Evolutionary conservation across 2,888 invertebrate genomes (phyloP).

Genomic region (Ormyrus labotus): DNA sequence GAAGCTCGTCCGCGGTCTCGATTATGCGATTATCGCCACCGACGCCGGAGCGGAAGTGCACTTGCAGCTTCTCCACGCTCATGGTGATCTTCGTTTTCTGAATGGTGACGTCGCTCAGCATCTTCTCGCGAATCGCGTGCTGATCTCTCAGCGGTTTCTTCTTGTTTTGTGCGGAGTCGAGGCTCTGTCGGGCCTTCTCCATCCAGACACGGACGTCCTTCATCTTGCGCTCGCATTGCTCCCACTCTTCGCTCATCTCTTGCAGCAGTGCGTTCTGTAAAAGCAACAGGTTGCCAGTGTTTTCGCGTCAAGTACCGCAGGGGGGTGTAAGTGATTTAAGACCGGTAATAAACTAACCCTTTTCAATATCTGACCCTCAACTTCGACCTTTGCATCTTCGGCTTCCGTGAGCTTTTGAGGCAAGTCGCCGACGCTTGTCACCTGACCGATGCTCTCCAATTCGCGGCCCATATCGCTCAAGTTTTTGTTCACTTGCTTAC

Average conservation of each 20-base stretch:
- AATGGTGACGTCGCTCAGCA: constrained; percentile 89
- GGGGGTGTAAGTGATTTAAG: background rate
- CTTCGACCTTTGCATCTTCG: constrained; percentile 90
- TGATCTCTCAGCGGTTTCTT: constrained; percentile 93
- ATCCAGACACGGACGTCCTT: constrained; percentile 93
- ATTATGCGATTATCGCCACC: constrained; percentile 87
- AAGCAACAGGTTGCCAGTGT: constrained; percentile 36
- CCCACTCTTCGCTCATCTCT: constrained; percentile 96
- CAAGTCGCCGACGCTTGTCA: constrained; percentile 90
- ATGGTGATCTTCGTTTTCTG: constrained; percentile 93
- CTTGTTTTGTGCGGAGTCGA: constrained; percentile 89
- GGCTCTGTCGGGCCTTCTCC: constrained; percentile 86
- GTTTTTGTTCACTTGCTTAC: constrained; percentile 91
- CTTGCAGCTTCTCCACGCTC: constrained; percentile 93
- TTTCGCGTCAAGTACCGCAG: background rate
- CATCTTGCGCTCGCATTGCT: constrained; percentile 95
- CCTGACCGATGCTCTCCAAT: constrained; percentile 88
- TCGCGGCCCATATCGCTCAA: constrained; percentile 95
- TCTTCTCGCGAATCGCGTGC: constrained; percentile 89
- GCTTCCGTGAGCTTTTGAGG: constrained; percentile 90
- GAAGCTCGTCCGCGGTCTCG: constrained; percentile 83
- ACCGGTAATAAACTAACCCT: constrained; percentile 80
- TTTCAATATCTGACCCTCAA: constrained; percentile 89
- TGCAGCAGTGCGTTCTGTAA: constrained; percentile 89
- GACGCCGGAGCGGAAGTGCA: constrained; percentile 92